Evolutionary conservation across 1,140 invertebrate genomes (phyloP).

Genomic region (Phocides pigmalion): DNA sequence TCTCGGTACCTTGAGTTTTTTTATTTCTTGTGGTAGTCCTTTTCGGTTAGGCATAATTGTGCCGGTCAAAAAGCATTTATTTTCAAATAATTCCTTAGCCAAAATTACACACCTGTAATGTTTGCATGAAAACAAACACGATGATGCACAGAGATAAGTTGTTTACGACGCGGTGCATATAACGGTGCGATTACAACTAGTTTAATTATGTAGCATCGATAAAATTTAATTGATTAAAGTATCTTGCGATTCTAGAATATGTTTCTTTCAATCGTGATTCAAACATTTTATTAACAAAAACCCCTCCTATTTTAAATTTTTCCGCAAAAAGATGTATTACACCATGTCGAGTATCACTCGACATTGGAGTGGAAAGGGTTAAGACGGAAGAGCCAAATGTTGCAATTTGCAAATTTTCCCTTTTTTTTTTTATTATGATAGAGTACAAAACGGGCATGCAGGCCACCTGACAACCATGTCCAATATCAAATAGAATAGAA

Average conservation of each 20-base stretch:
- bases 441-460: too few species aligned
- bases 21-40: conserved; percentile 16
- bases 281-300: too few species aligned
- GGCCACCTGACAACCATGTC: too few species aligned
- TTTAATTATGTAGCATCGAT: conserved; percentile 12
- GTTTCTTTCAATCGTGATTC: too few species aligned
- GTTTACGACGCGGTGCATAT: conserved; percentile 11
- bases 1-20: conserved; percentile 13
- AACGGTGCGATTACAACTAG: conserved; percentile 14
- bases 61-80: conserved; percentile 16
- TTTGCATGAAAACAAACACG: conserved; percentile 19
- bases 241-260: conserved; percentile 3
- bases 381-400: too few species aligned
- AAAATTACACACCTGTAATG: conserved; percentile 2
- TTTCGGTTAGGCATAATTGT: conserved; percentile 19
- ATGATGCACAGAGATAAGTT: conserved; percentile 17
- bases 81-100: conserved; percentile 18
- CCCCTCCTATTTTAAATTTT: too few species aligned
- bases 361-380: too few species aligned
- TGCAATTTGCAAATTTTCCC: too few species aligned
- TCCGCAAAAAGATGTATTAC: too few species aligned
- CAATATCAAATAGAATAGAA: too few species aligned
- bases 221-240: conserved; percentile 4
- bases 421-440: too few species aligned
- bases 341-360: too few species aligned